These are phyloP conservation scores for Andrena hattorfiana DNA, from an alignment of 2,888 invertebrate genomes.

Conservation along the genomic window DNA sequence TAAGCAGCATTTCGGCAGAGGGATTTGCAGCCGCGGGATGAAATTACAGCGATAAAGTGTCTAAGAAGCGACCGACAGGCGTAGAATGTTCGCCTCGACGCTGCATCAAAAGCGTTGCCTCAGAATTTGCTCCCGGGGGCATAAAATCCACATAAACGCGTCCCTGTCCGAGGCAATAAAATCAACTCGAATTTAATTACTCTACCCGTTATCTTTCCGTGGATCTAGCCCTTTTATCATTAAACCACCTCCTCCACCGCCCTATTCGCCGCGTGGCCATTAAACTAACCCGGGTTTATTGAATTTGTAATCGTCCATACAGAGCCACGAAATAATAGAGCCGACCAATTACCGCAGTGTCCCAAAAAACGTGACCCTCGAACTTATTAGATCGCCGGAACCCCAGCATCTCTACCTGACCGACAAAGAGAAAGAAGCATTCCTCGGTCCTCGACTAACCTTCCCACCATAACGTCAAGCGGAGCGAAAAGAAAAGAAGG, in stretches of 20 bases:
- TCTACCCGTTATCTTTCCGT: slow-evolving; percentile 73
- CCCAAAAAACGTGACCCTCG: no score
- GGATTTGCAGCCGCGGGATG: slow-evolving; percentile 52
- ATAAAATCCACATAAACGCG: slow-evolving; percentile 80
- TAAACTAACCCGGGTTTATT: slow-evolving; percentile 70
- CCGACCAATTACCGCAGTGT: slow-evolving; percentile 17
- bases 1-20: slow-evolving; percentile 24
- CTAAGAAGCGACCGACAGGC: slow-evolving; percentile 64
- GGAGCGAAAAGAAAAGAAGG: no score
- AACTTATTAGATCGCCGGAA: no score
- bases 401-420: no score
- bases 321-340: slow-evolving; percentile 39
- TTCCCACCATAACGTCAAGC: no score
- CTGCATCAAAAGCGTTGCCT: slow-evolving; percentile 71
- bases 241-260: slow-evolving; percentile 43
- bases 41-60: slow-evolving; percentile 75
- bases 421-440: no score
- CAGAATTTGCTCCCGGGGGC: slow-evolving; percentile 79
- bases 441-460: no score
- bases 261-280: slow-evolving; percentile 36
- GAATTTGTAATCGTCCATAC: slow-evolving; percentile 64
- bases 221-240: slow-evolving; percentile 81
- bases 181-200: slow-evolving; percentile 82
- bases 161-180: slow-evolving; percentile 76
- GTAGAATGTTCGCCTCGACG: slow-evolving; percentile 71